A percentile compares a stretch with the other conserved stretches of the same genome.
phyloP scores from a whole-genome alignment of 2,797 vertebrate genomes.

The Typhlichthys eigenmanni region DNA sequence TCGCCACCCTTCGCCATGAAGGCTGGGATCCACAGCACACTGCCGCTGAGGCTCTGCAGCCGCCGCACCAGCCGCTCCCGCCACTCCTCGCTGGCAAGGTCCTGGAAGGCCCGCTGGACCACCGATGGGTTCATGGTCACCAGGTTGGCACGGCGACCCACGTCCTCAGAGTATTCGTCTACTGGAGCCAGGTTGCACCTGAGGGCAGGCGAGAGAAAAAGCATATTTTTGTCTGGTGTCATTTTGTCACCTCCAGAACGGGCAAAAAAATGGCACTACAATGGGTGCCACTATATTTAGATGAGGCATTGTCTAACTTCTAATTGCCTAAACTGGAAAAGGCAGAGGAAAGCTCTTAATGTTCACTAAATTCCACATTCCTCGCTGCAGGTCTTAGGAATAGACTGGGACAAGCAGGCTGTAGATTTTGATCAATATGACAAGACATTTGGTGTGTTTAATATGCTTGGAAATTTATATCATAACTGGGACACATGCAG shows the following conservation, averaged over 20 bases:
- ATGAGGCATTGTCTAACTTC: conserved; percentile 47
- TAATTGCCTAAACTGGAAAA: conserved; percentile 33
- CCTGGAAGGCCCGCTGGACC: conserved; percentile 94
- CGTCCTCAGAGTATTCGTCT: conserved; percentile 86
- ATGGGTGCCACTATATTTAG: conserved; percentile 47
- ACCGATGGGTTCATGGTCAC: conserved; percentile 98
- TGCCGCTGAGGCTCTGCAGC: conserved; percentile 86
- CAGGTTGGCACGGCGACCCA: conserved; percentile 87
- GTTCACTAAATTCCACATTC: conserved; percentile 53
- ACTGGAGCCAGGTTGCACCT: conserved; percentile 98
- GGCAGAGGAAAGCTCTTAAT: conserved; percentile 46
- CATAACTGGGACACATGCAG: not conserved
- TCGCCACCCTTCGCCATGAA: conserved; percentile 98
- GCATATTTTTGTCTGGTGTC: no score
- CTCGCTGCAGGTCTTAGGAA: conserved; percentile 22
- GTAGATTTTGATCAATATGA: conserved; percentile 9
- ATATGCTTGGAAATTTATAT: conserved; percentile 8
- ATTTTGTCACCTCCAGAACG: no score
- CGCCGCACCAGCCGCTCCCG: conserved; percentile 86
- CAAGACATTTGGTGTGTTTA: conserved; percentile 1
- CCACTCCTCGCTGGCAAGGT: conserved; percentile 89
- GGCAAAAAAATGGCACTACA: no score
- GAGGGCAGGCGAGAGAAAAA: not conserved
- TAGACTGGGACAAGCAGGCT: not conserved
- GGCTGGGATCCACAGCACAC: conserved; percentile 96